Percentiles rank a stretch among this genome's conserved stretches.
phyloP scores from a whole-genome alignment of 2,797 vertebrate genomes.

The Eurystomus glaucurus region DNA sequence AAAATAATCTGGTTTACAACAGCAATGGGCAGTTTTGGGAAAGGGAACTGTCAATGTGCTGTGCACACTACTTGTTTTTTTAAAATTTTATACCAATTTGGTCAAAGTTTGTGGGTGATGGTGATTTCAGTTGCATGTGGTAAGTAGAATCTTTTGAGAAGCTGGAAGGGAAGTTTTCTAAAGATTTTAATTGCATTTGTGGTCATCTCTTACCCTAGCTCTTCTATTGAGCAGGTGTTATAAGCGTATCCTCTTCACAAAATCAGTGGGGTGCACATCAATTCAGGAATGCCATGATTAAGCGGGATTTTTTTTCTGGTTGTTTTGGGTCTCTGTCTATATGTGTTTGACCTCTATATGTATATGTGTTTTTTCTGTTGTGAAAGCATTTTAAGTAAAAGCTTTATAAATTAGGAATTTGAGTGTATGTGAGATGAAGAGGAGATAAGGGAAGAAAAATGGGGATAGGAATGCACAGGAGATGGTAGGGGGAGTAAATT shows the following conservation, averaged over 20 bases:
- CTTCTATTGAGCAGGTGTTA: accelerated
- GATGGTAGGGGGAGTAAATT: neutral
- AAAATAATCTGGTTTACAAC: neutral
- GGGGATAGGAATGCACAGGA: neutral
- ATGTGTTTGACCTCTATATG: neutral
- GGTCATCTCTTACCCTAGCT: neutral
- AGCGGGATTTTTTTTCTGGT: neutral
- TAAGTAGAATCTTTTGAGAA: neutral
- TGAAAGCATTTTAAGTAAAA: neutral
- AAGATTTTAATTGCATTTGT: neutral
- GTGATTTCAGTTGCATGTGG: neutral
- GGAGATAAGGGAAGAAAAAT: neutral
- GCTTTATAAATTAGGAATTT: neutral
- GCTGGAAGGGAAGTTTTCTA: neutral
- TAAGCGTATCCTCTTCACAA: neutral
- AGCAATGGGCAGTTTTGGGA: neutral
- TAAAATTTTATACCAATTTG: neutral
- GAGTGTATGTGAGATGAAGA: neutral
- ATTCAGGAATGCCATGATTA: neutral
- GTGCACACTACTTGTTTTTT: neutral
- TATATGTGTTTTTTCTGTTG: neutral
- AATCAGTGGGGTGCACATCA: neutral
- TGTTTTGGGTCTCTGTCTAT: neutral
- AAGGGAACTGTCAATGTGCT: neutral
- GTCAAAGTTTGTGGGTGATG: neutral